Percentiles rank a stretch among this genome's conserved stretches.
These are phyloP conservation scores for Calliopum simillimum DNA, from an alignment of 2,888 invertebrate species.

Conservation along the genomic window DNA sequence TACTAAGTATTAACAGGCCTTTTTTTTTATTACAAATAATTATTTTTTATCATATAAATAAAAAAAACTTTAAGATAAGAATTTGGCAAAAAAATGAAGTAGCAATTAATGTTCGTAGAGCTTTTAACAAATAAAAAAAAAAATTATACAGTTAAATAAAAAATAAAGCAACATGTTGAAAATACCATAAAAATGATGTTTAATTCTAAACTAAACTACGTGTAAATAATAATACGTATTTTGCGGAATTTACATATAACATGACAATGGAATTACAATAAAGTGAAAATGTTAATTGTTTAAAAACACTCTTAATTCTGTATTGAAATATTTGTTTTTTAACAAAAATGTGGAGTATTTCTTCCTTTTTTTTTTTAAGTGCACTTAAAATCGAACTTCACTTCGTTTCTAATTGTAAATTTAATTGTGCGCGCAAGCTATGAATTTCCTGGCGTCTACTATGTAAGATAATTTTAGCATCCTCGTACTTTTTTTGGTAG, in stretches of 20 bases:
- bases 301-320: constrained; percentile 20
- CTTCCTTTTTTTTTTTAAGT: too few species aligned
- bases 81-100: constrained; percentile 51
- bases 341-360: constrained; percentile 28
- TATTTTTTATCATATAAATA: constrained; percentile 25
- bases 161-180: neutral
- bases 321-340: constrained; percentile 15
- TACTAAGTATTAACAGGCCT: too few species aligned
- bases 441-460: constrained; percentile 45
- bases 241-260: neutral
- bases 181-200: too few species aligned
- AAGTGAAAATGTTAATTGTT: neutral
- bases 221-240: neutral
- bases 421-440: constrained; percentile 39
- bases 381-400: constrained; percentile 11
- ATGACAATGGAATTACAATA: neutral
- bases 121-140: constrained; percentile 43
- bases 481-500: constrained; percentile 50
- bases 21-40: neutral
- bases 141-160: constrained; percentile 17
- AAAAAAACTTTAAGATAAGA: constrained; percentile 22
- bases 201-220: too few species aligned
- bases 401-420: neutral
- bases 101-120: constrained; percentile 60
- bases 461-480: constrained; percentile 47